These are phyloP conservation scores for Thomomys bottae DNA, from an alignment of 2,113 vertebrate genomes.

Conservation along the genomic window DNA sequence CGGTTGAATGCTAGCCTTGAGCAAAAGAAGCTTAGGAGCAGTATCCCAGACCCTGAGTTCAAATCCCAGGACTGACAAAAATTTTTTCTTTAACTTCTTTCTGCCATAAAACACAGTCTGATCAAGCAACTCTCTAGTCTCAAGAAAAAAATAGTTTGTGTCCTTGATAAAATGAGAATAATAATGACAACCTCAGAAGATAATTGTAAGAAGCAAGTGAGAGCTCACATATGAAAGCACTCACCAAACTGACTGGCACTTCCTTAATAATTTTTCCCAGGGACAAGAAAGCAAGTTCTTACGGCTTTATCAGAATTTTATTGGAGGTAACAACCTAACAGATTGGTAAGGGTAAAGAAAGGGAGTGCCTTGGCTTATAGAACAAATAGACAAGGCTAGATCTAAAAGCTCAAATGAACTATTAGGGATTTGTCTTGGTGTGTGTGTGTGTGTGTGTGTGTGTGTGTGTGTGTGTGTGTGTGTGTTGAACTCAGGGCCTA, in stretches of 20 bases:
- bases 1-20: too few species aligned
- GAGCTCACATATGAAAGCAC: neutral
- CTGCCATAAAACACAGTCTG: neutral
- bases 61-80: too few species aligned
- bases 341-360: neutral
- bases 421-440: neutral
- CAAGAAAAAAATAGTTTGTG: neutral
- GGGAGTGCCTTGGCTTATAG: neutral
- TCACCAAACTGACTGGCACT: neutral
- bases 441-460: too few species aligned
- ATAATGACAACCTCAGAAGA: slow-evolving; percentile 9
- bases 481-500: too few species aligned
- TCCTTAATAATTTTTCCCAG: neutral
- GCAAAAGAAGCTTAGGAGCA: too few species aligned
- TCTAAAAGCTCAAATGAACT: neutral
- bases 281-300: neutral
- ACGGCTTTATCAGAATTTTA: neutral
- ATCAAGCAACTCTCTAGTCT: neutral
- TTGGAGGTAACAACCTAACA: neutral
- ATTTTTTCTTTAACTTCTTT: neutral
- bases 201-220: neutral
- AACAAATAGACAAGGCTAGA: neutral
- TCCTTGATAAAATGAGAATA: slow-evolving; percentile 16
- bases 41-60: too few species aligned
- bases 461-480: too few species aligned